Evolutionary conservation across 1,140 invertebrate genomes (phyloP).

Genomic region (Drosophila cardini): DNA sequence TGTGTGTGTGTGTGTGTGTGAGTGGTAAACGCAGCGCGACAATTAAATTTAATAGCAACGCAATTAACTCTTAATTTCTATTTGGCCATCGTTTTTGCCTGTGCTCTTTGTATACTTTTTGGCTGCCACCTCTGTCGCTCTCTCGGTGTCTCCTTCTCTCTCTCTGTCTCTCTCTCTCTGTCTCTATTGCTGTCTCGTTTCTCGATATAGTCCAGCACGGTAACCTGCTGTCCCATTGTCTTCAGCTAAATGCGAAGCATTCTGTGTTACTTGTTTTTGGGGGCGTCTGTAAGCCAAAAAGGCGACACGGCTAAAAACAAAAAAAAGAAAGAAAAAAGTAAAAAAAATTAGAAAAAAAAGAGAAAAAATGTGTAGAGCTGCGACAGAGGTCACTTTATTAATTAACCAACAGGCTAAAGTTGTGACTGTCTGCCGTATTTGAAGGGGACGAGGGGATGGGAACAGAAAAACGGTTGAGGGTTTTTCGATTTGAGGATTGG

Average conservation of each 20-base stretch:
- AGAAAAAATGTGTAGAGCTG: slow-evolving; percentile 43
- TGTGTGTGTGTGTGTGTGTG: slow-evolving; percentile 24
- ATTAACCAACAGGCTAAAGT: slow-evolving; percentile 69
- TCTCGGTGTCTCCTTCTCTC: not conserved
- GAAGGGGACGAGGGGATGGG: not conserved
- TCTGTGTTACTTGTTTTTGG: slow-evolving; percentile 9
- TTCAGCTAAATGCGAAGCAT: slow-evolving; percentile 21
- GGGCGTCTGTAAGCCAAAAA: slow-evolving; percentile 34
- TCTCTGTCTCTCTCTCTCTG: not conserved
- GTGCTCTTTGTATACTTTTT: slow-evolving; percentile 31
- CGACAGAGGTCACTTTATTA: slow-evolving; percentile 78
- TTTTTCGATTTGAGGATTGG: not conserved
- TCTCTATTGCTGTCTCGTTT: not conserved
- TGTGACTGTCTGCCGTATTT: slow-evolving; percentile 18
- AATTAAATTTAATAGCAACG: slow-evolving; percentile 81
- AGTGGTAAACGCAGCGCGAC: slow-evolving; percentile 61
- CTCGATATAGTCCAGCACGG: slow-evolving; percentile 6
- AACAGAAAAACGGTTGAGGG: not conserved
- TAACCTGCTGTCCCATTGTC: slow-evolving; percentile 62
- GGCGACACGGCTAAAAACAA: slow-evolving; percentile 12
- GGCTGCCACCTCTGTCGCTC: not conserved
- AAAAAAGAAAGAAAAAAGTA: too few species aligned
- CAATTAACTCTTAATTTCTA: slow-evolving; percentile 83
- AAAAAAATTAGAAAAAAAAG: too few species aligned
- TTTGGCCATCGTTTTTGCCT: slow-evolving; percentile 59